phyloP scores from a whole-genome alignment of 2,888 invertebrate genomes.

The Pachycephus smyrnensis region DNA sequence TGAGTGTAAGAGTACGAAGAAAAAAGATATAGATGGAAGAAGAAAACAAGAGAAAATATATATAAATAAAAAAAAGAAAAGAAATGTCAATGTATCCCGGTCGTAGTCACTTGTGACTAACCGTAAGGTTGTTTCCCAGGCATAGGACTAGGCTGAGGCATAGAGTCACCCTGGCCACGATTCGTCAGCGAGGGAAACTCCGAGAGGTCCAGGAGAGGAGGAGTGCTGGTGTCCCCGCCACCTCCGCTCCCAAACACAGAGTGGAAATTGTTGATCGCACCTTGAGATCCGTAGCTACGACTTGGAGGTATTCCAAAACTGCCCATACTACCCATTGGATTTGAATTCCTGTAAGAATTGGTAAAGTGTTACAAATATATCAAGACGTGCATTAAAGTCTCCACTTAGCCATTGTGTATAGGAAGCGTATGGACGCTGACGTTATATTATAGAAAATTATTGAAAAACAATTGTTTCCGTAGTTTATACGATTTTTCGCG shows the following conservation, averaged over 20 bases:
- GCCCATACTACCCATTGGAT: constrained; percentile 74
- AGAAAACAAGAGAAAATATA: not conserved
- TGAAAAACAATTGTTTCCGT: not conserved
- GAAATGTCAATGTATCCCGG: constrained; percentile 6
- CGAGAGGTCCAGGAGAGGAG: constrained; percentile 89
- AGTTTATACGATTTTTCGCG: not conserved
- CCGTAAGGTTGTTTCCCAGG: constrained; percentile 94
- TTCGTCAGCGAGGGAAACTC: constrained; percentile 94
- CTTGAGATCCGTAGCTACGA: constrained; percentile 69
- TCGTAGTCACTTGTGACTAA: constrained; percentile 64
- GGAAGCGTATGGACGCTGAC: not conserved
- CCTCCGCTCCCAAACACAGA: constrained; percentile 79
- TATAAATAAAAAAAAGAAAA: not conserved
- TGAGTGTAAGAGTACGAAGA: not conserved
- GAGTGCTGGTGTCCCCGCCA: constrained; percentile 81
- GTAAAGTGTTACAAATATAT: constrained; percentile 19
- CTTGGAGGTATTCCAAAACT: constrained; percentile 74
- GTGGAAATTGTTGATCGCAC: constrained; percentile 75
- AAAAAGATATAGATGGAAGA: not conserved
- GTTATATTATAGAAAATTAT: not conserved
- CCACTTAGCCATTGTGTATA: not conserved
- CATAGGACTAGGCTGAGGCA: constrained; percentile 85
- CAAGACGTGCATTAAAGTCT: not conserved
- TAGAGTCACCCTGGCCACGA: constrained; percentile 82
- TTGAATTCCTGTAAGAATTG: constrained; percentile 68